These are phyloP conservation scores for Babylonia areolata DNA, from an alignment of 1,140 invertebrate genomes.

Conservation along the genomic window DNA sequence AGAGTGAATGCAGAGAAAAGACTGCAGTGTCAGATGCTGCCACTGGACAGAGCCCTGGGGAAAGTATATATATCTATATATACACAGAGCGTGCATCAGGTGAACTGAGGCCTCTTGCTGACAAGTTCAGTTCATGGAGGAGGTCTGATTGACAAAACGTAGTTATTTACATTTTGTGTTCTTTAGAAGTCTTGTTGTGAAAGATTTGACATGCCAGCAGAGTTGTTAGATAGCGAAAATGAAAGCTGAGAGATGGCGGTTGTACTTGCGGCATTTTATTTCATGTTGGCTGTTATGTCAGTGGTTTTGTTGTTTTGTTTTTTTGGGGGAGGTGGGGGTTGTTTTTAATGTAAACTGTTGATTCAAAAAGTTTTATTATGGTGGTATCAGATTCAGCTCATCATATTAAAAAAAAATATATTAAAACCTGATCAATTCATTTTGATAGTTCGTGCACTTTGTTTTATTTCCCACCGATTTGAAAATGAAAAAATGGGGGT, in stretches of 20 bases:
- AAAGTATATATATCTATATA: too few species aligned
- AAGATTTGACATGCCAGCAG: neutral
- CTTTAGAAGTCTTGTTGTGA: neutral
- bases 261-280: neutral
- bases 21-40: too few species aligned
- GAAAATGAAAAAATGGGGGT: neutral
- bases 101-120: neutral
- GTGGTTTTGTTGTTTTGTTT: neutral
- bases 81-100: too few species aligned
- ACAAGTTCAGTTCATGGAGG: neutral
- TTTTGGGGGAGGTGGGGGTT: too few species aligned
- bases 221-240: neutral
- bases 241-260: neutral
- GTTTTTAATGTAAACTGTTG: neutral
- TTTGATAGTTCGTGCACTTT: neutral
- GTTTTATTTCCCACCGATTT: slow-evolving; percentile 1
- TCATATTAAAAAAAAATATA: too few species aligned
- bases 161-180: neutral
- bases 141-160: neutral
- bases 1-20: too few species aligned
- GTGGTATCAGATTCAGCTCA: neutral
- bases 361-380: neutral
- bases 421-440: neutral
- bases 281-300: neutral
- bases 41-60: too few species aligned